Evolutionary conservation across 53 echinoderm and acorn worm species (phyloP).

Genomic region (Stichopus horrens): DNA sequence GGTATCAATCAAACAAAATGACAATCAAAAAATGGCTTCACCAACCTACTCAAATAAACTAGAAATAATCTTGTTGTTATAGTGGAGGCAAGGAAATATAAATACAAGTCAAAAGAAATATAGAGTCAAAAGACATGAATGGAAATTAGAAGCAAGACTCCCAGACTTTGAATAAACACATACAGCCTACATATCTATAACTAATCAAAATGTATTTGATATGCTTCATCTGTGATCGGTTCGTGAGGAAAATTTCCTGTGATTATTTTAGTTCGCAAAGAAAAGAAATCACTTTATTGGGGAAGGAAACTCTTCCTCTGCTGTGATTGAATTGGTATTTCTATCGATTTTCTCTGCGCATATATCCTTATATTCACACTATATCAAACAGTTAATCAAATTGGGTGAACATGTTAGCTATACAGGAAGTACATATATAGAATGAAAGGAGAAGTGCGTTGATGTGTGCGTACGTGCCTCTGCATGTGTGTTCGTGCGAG

Average conservation of each 20-base stretch:
- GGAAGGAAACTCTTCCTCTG: neutral
- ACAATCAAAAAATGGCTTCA: too few species aligned
- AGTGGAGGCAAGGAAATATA: too few species aligned
- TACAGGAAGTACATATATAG: too few species aligned
- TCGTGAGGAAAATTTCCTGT: neutral
- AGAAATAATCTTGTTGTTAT: too few species aligned
- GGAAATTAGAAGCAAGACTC: neutral
- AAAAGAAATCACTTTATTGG: neutral
- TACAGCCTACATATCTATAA: neutral
- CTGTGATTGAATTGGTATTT: neutral
- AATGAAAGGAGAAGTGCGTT: too few species aligned
- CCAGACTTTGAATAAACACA: constrained; percentile 1
- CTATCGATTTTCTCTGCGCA: neutral
- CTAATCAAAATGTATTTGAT: neutral
- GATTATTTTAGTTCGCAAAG: neutral
- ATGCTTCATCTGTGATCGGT: neutral
- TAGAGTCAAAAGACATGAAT: too few species aligned
- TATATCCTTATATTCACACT: neutral
- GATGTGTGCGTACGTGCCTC: too few species aligned
- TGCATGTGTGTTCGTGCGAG: too few species aligned
- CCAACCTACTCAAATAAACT: too few species aligned
- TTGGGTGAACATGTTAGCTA: neutral
- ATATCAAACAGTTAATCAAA: neutral
- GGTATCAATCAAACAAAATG: too few species aligned
- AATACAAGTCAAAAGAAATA: too few species aligned